Evolutionary conservation across 2,888 invertebrate species (phyloP).

Genomic region (Argyra leucocephala): DNA sequence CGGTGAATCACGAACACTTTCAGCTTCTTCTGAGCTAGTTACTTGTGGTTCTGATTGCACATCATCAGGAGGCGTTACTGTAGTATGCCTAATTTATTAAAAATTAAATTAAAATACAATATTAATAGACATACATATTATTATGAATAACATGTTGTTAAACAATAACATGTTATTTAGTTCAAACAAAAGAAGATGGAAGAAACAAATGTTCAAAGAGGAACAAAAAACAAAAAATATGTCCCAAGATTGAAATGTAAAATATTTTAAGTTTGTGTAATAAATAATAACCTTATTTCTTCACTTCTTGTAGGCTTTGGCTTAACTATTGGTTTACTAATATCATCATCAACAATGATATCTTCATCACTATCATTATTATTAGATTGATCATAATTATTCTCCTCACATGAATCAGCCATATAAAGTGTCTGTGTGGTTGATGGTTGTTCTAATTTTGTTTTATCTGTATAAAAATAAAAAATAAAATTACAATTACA

Average conservation of each 20-base stretch:
- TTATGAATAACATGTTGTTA: too few species aligned
- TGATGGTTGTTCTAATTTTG: constrained; percentile 40
- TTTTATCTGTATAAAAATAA: constrained; percentile 34
- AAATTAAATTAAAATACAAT: too few species aligned
- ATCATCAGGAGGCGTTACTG: constrained; percentile 35
- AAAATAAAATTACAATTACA: too few species aligned
- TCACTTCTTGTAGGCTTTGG: background rate
- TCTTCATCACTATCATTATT: constrained; percentile 44
- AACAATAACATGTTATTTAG: too few species aligned
- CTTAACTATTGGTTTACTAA: constrained; percentile 17
- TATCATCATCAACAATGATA: constrained; percentile 42
- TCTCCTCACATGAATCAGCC: constrained; percentile 39
- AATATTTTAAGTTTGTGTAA: too few species aligned
- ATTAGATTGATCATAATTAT: constrained; percentile 28
- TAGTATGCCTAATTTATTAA: background rate
- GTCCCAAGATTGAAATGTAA: too few species aligned
- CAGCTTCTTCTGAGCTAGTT: constrained; percentile 35
- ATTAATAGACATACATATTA: too few species aligned
- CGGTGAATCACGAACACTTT: constrained; percentile 3
- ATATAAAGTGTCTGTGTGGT: constrained; percentile 42
- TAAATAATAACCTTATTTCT: background rate
- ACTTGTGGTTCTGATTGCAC: constrained; percentile 41
- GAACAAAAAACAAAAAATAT: too few species aligned
- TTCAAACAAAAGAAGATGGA: too few species aligned
- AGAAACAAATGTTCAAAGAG: too few species aligned